Conservation (phyloP, 1,140 invertebrate species). For the Drosophila watanabei region DNA sequence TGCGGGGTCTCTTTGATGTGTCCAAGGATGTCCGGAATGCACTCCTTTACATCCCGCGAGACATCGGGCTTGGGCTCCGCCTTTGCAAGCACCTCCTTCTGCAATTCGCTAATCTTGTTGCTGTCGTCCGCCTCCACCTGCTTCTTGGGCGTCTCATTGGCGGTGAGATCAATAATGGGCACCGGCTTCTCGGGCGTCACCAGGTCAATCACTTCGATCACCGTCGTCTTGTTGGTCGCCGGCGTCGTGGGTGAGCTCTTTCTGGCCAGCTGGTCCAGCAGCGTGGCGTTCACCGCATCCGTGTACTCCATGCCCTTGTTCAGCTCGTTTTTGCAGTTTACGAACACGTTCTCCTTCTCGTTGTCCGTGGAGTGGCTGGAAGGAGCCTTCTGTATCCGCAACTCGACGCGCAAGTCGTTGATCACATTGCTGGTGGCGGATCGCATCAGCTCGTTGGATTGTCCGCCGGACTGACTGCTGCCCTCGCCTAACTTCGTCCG, state of each 20-base stretch:
- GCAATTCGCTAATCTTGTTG: constrained; percentile 76
- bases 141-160: constrained; percentile 63
- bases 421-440: constrained; percentile 80
- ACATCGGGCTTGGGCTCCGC: constrained; percentile 70
- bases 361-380: constrained; percentile 80
- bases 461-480: constrained; percentile 14
- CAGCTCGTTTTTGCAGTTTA: constrained; percentile 82
- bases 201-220: constrained; percentile 80
- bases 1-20: constrained; percentile 62
- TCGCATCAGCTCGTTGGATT: constrained; percentile 68
- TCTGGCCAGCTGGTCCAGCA: constrained; percentile 72
- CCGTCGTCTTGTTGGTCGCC: constrained; percentile 65
- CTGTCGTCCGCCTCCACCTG: constrained; percentile 56
- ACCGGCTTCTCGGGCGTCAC: constrained; percentile 77
- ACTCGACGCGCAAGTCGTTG: constrained; percentile 77
- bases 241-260: constrained; percentile 72
- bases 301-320: constrained; percentile 85
- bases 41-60: constrained; percentile 78
- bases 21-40: constrained; percentile 78
- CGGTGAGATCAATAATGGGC: constrained; percentile 76
- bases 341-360: constrained; percentile 84
- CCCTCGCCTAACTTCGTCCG: constrained; percentile 72
- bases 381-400: constrained; percentile 75
- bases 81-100: constrained; percentile 21
- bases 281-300: constrained; percentile 79